Conservation (phyloP, 2,888 invertebrate genomes). For the Allygus modestus region DNA sequence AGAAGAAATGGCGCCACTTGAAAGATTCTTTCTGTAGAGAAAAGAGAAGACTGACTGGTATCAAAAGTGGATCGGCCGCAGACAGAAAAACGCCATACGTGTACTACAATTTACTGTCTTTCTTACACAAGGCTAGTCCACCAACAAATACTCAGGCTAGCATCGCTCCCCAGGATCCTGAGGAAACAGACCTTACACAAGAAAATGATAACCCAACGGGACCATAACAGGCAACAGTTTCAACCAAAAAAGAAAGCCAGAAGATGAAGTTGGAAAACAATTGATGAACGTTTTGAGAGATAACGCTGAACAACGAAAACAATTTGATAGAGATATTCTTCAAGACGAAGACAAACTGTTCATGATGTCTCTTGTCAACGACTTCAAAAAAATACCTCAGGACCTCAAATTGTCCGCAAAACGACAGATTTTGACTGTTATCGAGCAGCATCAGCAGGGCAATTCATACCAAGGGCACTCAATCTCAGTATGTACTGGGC, state of each 20-base stretch:
- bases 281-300: constrained; percentile 21
- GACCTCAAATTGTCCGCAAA: constrained; percentile 13
- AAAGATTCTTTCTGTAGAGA: background rate
- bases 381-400: constrained; percentile 30
- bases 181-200: constrained; percentile 9
- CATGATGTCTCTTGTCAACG: constrained; percentile 40
- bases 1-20: constrained; percentile 43
- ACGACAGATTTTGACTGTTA: constrained; percentile 38
- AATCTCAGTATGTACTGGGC: background rate
- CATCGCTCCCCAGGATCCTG: constrained; percentile 20
- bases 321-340: constrained; percentile 15
- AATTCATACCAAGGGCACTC: background rate
- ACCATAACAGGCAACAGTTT: constrained; percentile 22
- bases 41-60: constrained; percentile 15
- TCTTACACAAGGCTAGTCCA: constrained; percentile 13
- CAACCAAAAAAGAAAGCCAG: constrained; percentile 21
- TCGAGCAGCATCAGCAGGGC: constrained; percentile 37
- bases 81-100: constrained; percentile 41
- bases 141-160: constrained; percentile 21
- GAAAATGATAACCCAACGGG: constrained; percentile 10
- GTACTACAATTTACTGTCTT: constrained; percentile 29
- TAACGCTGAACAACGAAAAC: constrained; percentile 12
- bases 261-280: constrained; percentile 38
- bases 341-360: constrained; percentile 33
- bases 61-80: constrained; percentile 13